Evolutionary conservation across 2,888 invertebrate species (phyloP).

Genomic region (Aquatica leii): DNA sequence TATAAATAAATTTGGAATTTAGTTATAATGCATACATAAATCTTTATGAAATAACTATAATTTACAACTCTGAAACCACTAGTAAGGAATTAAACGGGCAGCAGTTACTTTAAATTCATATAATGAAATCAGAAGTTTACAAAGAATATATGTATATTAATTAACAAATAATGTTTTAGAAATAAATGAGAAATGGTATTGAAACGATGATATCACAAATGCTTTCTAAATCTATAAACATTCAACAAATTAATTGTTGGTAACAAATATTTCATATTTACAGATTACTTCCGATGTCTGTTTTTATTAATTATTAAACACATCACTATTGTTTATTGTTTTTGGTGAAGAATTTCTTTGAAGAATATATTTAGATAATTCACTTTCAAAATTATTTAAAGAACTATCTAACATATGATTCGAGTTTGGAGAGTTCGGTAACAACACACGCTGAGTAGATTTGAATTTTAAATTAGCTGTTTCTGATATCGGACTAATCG

Average conservation of each 20-base stretch:
- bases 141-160: conserved; percentile 43
- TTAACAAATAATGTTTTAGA: conserved; percentile 18
- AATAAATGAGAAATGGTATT: conserved; percentile 26
- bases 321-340: conserved; percentile 39
- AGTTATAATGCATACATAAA: no score
- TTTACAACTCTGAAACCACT: no score
- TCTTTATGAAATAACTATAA: no score
- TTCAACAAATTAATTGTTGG: conserved; percentile 43
- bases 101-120: conserved; percentile 28
- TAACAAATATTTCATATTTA: conserved; percentile 40
- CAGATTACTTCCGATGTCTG: conserved; percentile 21
- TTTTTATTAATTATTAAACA: conserved; percentile 40
- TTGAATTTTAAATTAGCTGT: conserved; percentile 66
- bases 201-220: conserved; percentile 49
- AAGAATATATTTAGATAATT: conserved; percentile 58
- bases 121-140: conserved; percentile 39
- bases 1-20: no score
- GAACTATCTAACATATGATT: conserved; percentile 48
- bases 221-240: conserved; percentile 47
- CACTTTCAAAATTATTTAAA: conserved; percentile 65
- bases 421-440: conserved; percentile 41
- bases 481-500: conserved; percentile 45
- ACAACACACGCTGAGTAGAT: conserved; percentile 63
- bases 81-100: no score
- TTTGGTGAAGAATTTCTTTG: conserved; percentile 44